Evolutionary conservation across 1,140 invertebrate genomes (phyloP).

Genomic region (Octopus sinensis): DNA sequence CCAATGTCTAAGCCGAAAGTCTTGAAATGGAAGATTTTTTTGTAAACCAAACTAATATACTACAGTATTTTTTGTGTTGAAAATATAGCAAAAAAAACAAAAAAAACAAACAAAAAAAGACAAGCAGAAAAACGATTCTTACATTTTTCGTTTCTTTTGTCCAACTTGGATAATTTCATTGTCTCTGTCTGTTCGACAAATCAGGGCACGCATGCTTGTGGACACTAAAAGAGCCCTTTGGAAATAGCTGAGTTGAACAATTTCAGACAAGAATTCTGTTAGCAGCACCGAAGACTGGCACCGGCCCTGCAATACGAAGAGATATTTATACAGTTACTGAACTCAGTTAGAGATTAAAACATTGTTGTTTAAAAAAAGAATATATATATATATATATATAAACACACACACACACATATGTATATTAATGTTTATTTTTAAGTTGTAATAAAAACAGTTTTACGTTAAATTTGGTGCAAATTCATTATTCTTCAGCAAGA

Average conservation of each 20-base stretch:
- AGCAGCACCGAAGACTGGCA: slow-evolving; percentile 79
- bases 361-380: not conserved
- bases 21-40: no score
- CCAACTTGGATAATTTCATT: slow-evolving; percentile 75
- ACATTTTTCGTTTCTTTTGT: slow-evolving; percentile 81
- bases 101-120: not conserved
- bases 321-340: not conserved
- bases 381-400: no score
- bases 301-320: slow-evolving; percentile 66
- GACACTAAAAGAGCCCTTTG: slow-evolving; percentile 76
- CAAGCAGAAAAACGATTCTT: slow-evolving; percentile 36
- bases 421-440: no score
- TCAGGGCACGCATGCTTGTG: slow-evolving; percentile 73
- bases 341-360: not conserved
- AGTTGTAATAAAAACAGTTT: no score
- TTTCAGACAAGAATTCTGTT: slow-evolving; percentile 74
- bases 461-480: no score
- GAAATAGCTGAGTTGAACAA: slow-evolving; percentile 80
- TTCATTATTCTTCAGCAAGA: no score
- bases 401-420: no score
- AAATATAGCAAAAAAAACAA: no score
- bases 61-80: no score
- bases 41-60: no score
- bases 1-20: no score
- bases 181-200: slow-evolving; percentile 65